Base-by-base conservation (phyloP, 2,888 invertebrate genomes). In the Dorcus hopei region DNA sequence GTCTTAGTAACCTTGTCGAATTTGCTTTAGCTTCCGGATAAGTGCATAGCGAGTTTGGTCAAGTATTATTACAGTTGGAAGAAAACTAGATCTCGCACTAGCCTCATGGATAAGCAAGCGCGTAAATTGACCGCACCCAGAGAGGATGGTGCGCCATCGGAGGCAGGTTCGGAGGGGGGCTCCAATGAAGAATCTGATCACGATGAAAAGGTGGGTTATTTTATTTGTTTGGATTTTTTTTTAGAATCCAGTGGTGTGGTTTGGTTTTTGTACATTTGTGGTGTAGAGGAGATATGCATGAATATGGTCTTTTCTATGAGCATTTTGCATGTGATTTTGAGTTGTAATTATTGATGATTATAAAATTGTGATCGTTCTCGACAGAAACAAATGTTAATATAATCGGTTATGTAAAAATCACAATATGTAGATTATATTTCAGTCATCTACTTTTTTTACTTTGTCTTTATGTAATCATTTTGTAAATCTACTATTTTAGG, bases 1-100 rank as follows among this genome's bases (percentile, higher is more conserved):
- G 8, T 23, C 39, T 26, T 3, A 19, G 9, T 16, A 11, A 14
- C 39, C 33, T 42, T 14, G 26, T 42, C 26, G 43, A 38, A n/a
- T 52, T 52, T n/a, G 11, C n/a, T 16, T 54, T 26, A 97, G 96
- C 81, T 97, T 71, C 97, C 97, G 38, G 97, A 97, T 77, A 98
- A 98, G 81, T 91, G 95, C 49, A 96, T 97, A 74, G 93, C 96
- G 49, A 93, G 93, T 70, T 82, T 98, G 71, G 97, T 98, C 1
- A 96, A 96, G 79, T 97, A 97, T 78, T 98, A 97, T 79, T 98
- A 98, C 77, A 93, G 95, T 72, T 97, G 97, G 97, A 98, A 98
- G 79, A 97, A 97, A 78, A 94, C 95, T 19, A 82, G 95, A 69
- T 90, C 93, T 70, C 87, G 95, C 58, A 93, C 92, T 55, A 96